Conservation (phyloP, 2,797 vertebrate species). For the Notoglanidium macrostoma region DNA sequence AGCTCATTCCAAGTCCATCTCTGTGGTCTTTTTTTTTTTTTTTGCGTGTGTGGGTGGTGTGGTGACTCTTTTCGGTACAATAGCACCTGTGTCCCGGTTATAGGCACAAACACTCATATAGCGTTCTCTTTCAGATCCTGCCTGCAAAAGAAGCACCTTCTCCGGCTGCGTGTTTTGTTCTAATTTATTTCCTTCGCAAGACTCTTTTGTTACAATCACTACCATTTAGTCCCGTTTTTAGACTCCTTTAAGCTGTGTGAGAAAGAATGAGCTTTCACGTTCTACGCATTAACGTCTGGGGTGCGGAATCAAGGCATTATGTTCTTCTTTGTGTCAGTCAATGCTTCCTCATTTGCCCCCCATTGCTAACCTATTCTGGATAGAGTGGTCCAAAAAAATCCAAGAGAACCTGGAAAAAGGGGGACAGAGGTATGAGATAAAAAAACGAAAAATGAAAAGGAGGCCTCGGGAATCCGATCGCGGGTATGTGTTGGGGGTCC, state of each 20-base stretch:
- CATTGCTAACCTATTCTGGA: slow-evolving; percentile 42
- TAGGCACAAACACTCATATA: background rate
- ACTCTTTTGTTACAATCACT: background rate
- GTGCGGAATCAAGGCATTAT: slow-evolving; percentile 9
- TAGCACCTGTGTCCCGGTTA: background rate
- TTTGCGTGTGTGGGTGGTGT: background rate
- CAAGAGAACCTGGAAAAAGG: slow-evolving; percentile 27
- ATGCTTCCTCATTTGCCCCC: slow-evolving; percentile 34
- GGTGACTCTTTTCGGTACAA: background rate
- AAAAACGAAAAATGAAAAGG: slow-evolving; percentile 39
- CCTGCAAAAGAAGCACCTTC: background rate
- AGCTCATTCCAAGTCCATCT: background rate
- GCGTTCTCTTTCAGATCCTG: background rate
- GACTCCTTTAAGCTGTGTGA: background rate
- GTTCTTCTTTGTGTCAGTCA: slow-evolving; percentile 7
- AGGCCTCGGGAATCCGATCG: slow-evolving; percentile 57
- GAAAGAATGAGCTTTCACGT: background rate
- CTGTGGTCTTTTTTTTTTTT: background rate
- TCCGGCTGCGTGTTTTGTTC: slow-evolving; percentile 4
- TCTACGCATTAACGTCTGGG: background rate
- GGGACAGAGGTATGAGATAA: slow-evolving; percentile 34
- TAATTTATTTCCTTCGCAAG: background rate
- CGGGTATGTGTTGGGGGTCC: slow-evolving; percentile 46
- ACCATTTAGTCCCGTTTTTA: background rate
- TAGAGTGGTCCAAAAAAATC: slow-evolving; percentile 12